These are phyloP conservation scores for Hippocampus kuda DNA, from an alignment of 2,797 vertebrate genomes.

Conservation along the genomic window DNA sequence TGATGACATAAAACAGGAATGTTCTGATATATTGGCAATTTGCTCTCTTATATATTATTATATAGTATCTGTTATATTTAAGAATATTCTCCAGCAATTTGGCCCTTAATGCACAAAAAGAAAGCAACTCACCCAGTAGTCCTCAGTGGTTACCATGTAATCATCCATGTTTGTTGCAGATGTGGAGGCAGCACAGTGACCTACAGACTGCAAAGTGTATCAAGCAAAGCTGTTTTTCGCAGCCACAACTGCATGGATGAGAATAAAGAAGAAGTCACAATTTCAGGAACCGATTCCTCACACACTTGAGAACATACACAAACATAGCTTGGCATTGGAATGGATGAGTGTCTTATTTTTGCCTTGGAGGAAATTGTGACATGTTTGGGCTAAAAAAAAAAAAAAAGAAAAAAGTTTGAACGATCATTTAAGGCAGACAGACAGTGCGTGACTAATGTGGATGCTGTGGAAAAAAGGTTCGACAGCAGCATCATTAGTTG, in stretches of 20 bases:
- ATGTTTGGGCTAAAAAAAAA: neutral
- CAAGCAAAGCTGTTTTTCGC: conserved; percentile 2
- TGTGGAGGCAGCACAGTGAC: conserved; percentile 12
- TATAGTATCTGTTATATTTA: neutral
- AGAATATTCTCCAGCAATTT: neutral
- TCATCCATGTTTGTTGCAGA: conserved; percentile 31
- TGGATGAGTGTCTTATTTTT: conserved; percentile 27
- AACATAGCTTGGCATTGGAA: conserved; percentile 25
- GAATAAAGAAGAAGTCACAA: conserved; percentile 58
- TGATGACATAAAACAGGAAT: neutral
- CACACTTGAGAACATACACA: conserved; percentile 24
- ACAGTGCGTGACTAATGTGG: conserved; percentile 18
- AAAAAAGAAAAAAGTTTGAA: conserved; percentile 10
- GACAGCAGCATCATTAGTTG: neutral
- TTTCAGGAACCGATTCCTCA: conserved; percentile 54
- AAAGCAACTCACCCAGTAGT: conserved; percentile 49
- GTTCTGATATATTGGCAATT: neutral
- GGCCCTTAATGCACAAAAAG: neutral
- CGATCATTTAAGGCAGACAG: conserved; percentile 15
- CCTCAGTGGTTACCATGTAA: neutral
- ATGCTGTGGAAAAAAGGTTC: conserved; percentile 13
- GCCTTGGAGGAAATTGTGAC: conserved; percentile 39
- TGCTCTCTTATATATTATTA: no score
- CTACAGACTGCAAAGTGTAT: conserved; percentile 22
- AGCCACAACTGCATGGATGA: neutral